Evolutionary conservation across 2,888 invertebrate genomes (phyloP), one percentile per base, ranked within the genome.

Genomic region (Neria commutata): DNA sequence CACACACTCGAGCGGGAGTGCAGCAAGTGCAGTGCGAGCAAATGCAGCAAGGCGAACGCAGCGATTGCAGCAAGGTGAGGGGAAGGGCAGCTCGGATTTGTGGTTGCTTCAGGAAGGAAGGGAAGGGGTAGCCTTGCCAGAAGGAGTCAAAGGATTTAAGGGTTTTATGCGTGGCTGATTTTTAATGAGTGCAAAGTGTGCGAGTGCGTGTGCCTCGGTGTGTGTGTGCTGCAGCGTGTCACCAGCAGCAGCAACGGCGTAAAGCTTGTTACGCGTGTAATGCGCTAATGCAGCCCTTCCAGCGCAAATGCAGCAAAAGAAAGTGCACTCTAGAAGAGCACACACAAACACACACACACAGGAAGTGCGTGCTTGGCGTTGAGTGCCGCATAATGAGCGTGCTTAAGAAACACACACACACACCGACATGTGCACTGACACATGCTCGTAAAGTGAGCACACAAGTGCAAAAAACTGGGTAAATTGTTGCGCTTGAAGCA

Each of bases 141-240:
- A 29, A 29, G 29, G 6, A 11, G 29, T 6, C 29, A 29, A 29
- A 29, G 29, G n/a, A 42, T 17, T 42, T 42, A 42, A 42, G 21
- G 14, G 42, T 5, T 42, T 42, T 42, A 42, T 42, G 42, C 42
- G 42, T 42, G 42, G 21, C 17, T 42, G 42, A 42, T 42, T 42
- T 19, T 42, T 42, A 42, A 42, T 42, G 42, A 42, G 42, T 42
- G 42, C 42, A 21, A 42, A 37, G 37, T 37, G 37, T n/a, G 37
- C 4, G 37, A 4, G 37, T n/a, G 6, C 11, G 5, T 11, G 6
- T 29, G 29, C 29, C 29, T 8, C 11, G 29, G 5, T 11, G 29
- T 29, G 29, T 29, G n/a, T 11, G 29, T 29, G 29, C 11, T 11
- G 29, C 29, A 11, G 6, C 37, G 37, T 37, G 37, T 37, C 6